Evolutionary conservation across 53 echinoderm and acorn worm genomes (phyloP).

Genomic region (Antedon mediterranea): DNA sequence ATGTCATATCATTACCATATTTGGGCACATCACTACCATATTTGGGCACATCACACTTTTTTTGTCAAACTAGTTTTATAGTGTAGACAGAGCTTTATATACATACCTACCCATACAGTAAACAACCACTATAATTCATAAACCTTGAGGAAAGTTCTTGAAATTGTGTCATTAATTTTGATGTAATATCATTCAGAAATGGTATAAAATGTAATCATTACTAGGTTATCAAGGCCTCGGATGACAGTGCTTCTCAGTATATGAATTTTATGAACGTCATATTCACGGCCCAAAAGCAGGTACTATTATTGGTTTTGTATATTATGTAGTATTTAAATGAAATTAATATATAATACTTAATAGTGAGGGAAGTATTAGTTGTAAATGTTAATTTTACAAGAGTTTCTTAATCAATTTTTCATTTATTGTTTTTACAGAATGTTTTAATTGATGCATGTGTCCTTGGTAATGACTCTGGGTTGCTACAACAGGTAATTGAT

Average conservation of each 20-base stretch:
- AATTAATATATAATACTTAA: too few relatives aligned
- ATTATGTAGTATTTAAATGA: too few relatives aligned
- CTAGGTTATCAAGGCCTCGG: conserved; percentile 88
- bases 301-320: too few relatives aligned
- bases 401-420: neutral
- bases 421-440: conserved; percentile 24
- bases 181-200: neutral
- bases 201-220: neutral
- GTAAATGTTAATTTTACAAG: too few relatives aligned
- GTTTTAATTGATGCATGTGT: conserved; percentile 88
- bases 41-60: too few relatives aligned
- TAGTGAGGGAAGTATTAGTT: too few relatives aligned
- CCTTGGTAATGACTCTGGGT: conserved; percentile 73
- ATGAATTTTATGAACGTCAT: conserved; percentile 99
- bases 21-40: too few relatives aligned
- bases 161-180: neutral
- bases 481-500: conserved; percentile 88
- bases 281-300: conserved; percentile 98
- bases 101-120: too few relatives aligned
- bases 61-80: too few relatives aligned
- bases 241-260: conserved; percentile 96
- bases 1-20: too few relatives aligned
- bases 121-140: too few relatives aligned
- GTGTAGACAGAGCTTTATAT: too few relatives aligned
- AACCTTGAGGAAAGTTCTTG: neutral